Evolutionary conservation across 2,113 vertebrate genomes (phyloP).

Genomic region (Ammodytes marinus): DNA sequence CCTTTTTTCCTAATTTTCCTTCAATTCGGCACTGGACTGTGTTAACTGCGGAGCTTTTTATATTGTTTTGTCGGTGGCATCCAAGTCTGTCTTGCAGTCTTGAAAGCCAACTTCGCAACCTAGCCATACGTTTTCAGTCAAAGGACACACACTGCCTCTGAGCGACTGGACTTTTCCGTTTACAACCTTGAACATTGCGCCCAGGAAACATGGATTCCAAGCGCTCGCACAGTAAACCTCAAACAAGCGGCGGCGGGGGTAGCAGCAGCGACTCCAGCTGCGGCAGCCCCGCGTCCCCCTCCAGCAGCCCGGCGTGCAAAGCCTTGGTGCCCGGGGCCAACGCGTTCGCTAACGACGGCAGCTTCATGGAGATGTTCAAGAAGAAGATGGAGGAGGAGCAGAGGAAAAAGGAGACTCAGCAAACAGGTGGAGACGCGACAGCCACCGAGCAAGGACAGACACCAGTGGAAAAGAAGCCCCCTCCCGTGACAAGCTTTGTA

Average conservation of each 20-base stretch:
- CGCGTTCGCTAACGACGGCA: slow-evolving; percentile 95
- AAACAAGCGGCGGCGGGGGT: slow-evolving; percentile 49
- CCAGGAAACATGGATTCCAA: slow-evolving; percentile 69
- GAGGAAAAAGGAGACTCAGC: slow-evolving; percentile 74
- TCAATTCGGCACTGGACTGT: background rate
- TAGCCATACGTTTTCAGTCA: background rate
- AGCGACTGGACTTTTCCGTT: slow-evolving; percentile 2
- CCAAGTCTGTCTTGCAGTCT: background rate
- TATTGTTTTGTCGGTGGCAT: background rate
- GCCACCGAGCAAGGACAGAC: slow-evolving; percentile 75
- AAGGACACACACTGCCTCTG: background rate
- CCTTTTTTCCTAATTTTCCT: background rate
- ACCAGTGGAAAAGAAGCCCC: slow-evolving; percentile 82
- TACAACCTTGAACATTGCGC: background rate
- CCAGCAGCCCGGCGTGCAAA: slow-evolving; percentile 67
- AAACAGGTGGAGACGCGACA: slow-evolving; percentile 61
- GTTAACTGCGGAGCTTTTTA: background rate
- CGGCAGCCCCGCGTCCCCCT: slow-evolving; percentile 81
- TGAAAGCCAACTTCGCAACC: background rate
- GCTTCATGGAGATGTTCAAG: slow-evolving; percentile 97
- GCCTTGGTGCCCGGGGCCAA: slow-evolving; percentile 80
- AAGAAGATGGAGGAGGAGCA: slow-evolving; percentile 88
- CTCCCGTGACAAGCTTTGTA: slow-evolving; percentile 87
- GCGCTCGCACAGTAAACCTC: slow-evolving; percentile 29
- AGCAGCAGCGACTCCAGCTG: slow-evolving; percentile 78